phyloP scores from a whole-genome alignment of 2,888 invertebrate genomes.

The Habroteleia sp. region DNA sequence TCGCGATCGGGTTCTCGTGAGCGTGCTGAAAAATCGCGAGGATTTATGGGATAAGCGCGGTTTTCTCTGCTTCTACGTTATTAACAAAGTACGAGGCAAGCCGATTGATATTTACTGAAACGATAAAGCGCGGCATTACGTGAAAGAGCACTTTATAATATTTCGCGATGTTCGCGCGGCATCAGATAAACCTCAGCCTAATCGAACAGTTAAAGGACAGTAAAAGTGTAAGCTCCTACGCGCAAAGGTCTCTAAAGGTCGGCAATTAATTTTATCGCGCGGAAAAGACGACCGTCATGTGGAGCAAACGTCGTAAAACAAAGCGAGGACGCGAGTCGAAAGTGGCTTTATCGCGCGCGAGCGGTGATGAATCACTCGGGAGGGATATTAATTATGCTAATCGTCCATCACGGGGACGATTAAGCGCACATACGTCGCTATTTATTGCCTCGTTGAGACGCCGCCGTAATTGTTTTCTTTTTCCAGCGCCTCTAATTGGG shows the following conservation, averaged over 20 bases:
- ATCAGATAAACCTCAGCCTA: constrained; percentile 46
- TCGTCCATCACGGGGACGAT: constrained; percentile 3
- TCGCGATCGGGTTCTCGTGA: constrained; percentile 67
- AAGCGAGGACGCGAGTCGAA: neutral
- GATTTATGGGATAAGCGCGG: constrained; percentile 65
- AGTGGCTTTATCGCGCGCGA: neutral
- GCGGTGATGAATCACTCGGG: constrained; percentile 5
- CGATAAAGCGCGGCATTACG: constrained; percentile 50
- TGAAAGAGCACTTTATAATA: constrained; percentile 52
- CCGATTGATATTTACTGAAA: constrained; percentile 60
- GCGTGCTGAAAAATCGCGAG: constrained; percentile 66
- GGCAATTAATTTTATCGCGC: constrained; percentile 34
- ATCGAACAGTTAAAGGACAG: constrained; percentile 42
- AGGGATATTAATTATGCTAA: constrained; percentile 14
- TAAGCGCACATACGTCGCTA: constrained; percentile 18
- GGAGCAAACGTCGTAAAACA: constrained; percentile 10
- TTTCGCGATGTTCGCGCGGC: constrained; percentile 35
- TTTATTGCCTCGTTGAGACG: constrained; percentile 26
- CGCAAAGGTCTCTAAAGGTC: constrained; percentile 55
- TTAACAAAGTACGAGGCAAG: constrained; percentile 62
- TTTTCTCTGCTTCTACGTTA: constrained; percentile 61
- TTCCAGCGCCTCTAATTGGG: too few relatives aligned
- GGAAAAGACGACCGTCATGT: constrained; percentile 7
- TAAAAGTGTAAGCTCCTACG: constrained; percentile 31
- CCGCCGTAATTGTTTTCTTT: constrained; percentile 40